Base-by-base conservation (phyloP, 2,797 vertebrate genomes). In the Okamejei kenojei region DNA sequence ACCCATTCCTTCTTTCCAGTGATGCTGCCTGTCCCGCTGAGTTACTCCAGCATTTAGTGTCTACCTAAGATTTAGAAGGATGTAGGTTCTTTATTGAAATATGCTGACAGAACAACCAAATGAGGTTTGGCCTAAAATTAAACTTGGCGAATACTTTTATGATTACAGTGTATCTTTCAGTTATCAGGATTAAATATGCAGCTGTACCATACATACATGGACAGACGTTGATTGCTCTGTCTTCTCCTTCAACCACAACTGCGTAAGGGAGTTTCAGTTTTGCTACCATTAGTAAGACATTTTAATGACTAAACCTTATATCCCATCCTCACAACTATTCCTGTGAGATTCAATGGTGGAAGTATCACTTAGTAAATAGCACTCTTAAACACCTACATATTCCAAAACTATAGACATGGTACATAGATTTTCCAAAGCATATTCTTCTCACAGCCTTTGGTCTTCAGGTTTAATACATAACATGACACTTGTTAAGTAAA, bases 381-480 rank as follows among this genome's bases (percentile, higher is more conserved):
- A 80, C 26, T 7, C 45, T 58, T 82, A 21, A 23, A 54, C 38
- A 81, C 6, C 7, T 32, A n/a, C 13, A n/a, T 32, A 5, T 29
- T 61, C 29, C n/a, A n/a, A 54, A 63, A 86, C 7, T 65, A 63
- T 63, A 13, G 6, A 58, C 61, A 61, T 58, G n/a, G 82, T 32
- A 63, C 63, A 63, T 86, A 15, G 10, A 86, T 86, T 86, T 61
- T 86, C 82, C 58, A 86, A 63, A 86, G 10, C 82, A 86, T n/a
- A 63, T 23, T 68, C 11, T 88, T 88, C 38, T 9, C 63, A 35
- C 9, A 61, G 29, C 61, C 54, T n/a, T 26, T 82, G 21, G 45
- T n/a, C 26, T 86, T 86, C 82, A 68, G 63, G 58, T 88, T 68
- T 10, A 68, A 35, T 68, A 68, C 17, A 68, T 68, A 68, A 65